A percentile compares a stretch with the other conserved stretches of the same genome.
These are phyloP conservation scores for Vireo altiloquus DNA, from an alignment of 2,113 vertebrate genomes.

Conservation along the genomic window DNA sequence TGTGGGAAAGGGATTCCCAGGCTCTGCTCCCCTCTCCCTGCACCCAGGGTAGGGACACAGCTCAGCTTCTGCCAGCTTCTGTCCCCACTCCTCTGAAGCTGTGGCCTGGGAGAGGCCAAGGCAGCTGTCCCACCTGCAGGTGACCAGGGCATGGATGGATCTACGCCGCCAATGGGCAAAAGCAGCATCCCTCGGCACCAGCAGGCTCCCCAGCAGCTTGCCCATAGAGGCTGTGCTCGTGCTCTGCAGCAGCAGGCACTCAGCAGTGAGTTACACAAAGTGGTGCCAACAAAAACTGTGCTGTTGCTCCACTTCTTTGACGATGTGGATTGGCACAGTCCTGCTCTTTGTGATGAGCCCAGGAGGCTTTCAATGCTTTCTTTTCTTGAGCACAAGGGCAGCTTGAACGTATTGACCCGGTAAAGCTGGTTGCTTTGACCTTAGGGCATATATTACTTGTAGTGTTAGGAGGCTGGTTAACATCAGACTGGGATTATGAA, in stretches of 20 bases:
- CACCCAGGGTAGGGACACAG: accelerated
- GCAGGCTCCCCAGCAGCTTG: neutral
- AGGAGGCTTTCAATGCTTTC: neutral
- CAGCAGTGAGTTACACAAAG: neutral
- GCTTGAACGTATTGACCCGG: accelerated
- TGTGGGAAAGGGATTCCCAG: neutral
- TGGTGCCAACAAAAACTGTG: neutral
- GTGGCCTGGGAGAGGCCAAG: accelerated
- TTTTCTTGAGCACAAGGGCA: neutral
- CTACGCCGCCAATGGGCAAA: accelerated
- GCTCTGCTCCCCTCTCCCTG: neutral
- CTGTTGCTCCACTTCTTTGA: neutral
- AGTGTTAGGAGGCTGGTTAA: neutral
- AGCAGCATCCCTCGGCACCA: neutral
- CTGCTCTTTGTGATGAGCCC: neutral
- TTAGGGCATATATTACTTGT: neutral
- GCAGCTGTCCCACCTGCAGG: neutral
- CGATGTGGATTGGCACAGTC: neutral
- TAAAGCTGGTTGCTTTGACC: neutral
- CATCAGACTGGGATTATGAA: neutral
- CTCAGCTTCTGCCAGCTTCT: accelerated
- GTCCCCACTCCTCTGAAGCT: accelerated
- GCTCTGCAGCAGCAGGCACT: neutral
- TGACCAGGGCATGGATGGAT: neutral
- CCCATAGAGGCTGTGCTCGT: accelerated